Evolutionary conservation across 2,797 vertebrate genomes (phyloP).

Genomic region (Pseudochirops cupreus): DNA sequence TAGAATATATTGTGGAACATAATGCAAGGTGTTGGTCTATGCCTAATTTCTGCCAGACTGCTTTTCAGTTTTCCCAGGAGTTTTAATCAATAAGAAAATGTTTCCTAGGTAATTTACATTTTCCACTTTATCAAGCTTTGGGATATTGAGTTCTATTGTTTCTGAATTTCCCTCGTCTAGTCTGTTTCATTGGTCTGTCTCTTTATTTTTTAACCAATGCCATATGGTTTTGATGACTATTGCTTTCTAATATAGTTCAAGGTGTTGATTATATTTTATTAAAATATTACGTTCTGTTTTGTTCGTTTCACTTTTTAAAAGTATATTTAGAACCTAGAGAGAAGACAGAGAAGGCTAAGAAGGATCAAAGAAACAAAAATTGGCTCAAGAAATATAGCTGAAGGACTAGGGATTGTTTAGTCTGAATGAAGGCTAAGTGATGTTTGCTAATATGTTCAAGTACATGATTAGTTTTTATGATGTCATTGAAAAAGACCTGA

Average conservation of each 20-base stretch:
- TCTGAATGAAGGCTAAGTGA: background rate
- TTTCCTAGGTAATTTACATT: background rate
- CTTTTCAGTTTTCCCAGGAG: background rate
- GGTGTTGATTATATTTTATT: background rate
- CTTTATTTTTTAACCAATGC: background rate
- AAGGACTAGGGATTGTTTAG: background rate
- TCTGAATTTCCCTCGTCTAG: background rate
- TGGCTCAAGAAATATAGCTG: background rate
- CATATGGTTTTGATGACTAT: background rate
- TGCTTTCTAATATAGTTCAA: background rate
- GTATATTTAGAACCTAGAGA: conserved; percentile 3
- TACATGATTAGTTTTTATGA: conserved; percentile 32
- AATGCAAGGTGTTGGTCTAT: background rate
- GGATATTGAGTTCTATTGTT: background rate
- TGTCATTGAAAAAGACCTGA: background rate
- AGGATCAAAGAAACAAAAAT: background rate
- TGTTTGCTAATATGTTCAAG: conserved; percentile 27
- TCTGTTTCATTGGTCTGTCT: background rate
- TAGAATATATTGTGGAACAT: background rate
- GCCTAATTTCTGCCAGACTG: background rate
- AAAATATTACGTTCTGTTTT: background rate
- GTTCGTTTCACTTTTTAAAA: conserved; percentile 9
- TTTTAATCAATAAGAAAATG: background rate
- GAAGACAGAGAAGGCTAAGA: background rate
- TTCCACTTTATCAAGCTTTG: background rate